Evolutionary conservation across 2,797 vertebrate genomes (phyloP).

Genomic region (Ctenopoma multispine): DNA sequence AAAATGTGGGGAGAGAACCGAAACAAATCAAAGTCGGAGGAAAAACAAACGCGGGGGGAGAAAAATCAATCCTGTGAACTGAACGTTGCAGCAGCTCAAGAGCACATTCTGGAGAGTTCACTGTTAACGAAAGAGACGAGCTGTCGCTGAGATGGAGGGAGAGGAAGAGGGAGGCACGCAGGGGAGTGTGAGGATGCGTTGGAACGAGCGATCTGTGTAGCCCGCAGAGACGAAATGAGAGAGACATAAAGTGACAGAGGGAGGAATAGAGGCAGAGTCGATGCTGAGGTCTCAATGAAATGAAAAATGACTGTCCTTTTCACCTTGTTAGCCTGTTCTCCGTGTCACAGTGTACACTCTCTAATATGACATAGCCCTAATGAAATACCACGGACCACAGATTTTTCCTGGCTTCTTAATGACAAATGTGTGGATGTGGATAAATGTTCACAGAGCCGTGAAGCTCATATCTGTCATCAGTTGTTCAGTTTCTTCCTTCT

Average conservation of each 20-base stretch:
- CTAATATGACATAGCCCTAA: slow-evolving; percentile 19
- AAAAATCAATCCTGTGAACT: slow-evolving; percentile 7
- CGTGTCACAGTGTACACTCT: not conserved
- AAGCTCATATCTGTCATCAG: too few species aligned
- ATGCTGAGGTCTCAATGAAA: slow-evolving; percentile 33
- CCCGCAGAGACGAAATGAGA: slow-evolving; percentile 50
- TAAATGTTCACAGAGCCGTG: not conserved
- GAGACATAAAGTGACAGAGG: slow-evolving; percentile 46
- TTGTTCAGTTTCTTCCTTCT: too few species aligned
- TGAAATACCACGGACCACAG: slow-evolving; percentile 13
- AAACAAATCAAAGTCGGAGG: slow-evolving; percentile 6
- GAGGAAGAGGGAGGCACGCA: slow-evolving; percentile 1
- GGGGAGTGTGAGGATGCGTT: slow-evolving; percentile 15
- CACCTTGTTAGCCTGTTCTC: slow-evolving; percentile 56
- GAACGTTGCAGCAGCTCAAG: slow-evolving; percentile 12
- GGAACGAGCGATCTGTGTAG: slow-evolving; percentile 22
- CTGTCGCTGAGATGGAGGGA: slow-evolving; percentile 10
- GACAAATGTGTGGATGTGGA: not conserved
- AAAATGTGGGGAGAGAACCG: not conserved
- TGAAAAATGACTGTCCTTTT: slow-evolving; percentile 57
- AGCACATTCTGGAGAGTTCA: slow-evolving; percentile 17
- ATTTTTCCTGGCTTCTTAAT: not conserved
- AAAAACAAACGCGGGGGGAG: not conserved
- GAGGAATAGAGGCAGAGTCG: slow-evolving; percentile 34
- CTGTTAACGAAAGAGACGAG: slow-evolving; percentile 27